Evolutionary conservation across 2,113 vertebrate species (phyloP), one percentile per base, ranked within the genome.

Genomic region (Labeo catla): DNA sequence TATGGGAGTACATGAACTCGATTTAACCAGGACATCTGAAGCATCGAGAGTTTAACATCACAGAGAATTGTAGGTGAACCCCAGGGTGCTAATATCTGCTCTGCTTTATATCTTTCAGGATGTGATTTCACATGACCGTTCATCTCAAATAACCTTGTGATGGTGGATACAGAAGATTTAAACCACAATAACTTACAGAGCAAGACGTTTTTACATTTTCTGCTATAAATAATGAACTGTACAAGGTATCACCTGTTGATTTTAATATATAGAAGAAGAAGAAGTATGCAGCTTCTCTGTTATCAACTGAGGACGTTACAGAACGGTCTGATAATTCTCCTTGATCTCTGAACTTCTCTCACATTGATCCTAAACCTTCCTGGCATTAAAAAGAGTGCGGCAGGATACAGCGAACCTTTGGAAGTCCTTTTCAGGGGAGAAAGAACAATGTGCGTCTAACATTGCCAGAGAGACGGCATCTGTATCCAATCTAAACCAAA

Each of bases 361-460:
- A 34, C 79, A 81, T 19, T 59, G 12, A 86, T 57, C 65, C 74
- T 90, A 88, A 92, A 76, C 88, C 80, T 83, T 76, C n/a, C 15
- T 84, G 90, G 91, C 92, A 88, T 66, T 81, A 81, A 84, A 78
- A 61, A 86, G 78, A 84, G 81, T 80, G 86, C 87, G 39, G 86
- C 86, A 78, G 89, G 65, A 88, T 84, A 89, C 88, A 88, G 86
- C 90, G 88, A 91, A 87, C 87, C 86, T 87, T 91, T 92, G 86
- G 90, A 90, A 91, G 82, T 10, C 86, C 86, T 88, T 89, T 86
- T 76, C 88, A 83, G 87, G 59, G 2, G 83, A 86, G 86, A 90
- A 93, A 76, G 79, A 91, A 91, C 89, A 90, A 76, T 89, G 87
- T 90, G 91, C 89, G 89, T 93, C 92, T 93, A 91, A 93, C 90